These are phyloP conservation scores for Agonopterix arenella DNA, from an alignment of 2,888 invertebrate genomes.

Conservation along the genomic window DNA sequence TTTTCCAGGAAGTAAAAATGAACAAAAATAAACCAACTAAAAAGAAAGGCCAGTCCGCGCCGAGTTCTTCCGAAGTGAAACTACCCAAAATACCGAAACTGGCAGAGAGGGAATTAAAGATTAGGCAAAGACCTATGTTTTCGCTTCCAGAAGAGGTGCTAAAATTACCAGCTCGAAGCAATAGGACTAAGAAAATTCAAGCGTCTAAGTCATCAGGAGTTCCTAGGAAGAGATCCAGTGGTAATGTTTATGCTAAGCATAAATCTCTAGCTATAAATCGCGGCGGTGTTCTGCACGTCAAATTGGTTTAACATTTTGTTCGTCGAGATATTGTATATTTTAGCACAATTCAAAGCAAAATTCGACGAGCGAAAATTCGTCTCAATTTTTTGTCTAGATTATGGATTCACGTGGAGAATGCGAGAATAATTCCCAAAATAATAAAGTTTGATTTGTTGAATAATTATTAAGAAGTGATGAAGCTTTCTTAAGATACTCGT, in stretches of 20 bases:
- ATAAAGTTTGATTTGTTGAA: too few relatives aligned
- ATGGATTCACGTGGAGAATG: too few relatives aligned
- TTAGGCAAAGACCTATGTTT: conserved; percentile 75
- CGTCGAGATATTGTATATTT: too few relatives aligned
- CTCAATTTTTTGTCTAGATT: too few relatives aligned
- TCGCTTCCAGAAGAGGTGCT: conserved; percentile 79
- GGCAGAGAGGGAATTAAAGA: conserved; percentile 73
- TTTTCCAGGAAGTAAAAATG: background rate
- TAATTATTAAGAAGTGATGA: too few relatives aligned
- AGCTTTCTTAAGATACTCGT: too few relatives aligned
- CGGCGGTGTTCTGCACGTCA: too few relatives aligned
- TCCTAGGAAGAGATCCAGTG: conserved; percentile 41
- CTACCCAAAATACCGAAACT: conserved; percentile 74
- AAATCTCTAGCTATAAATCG: too few relatives aligned
- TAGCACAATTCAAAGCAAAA: too few relatives aligned
- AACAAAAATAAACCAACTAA: conserved; percentile 47
- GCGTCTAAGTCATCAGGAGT: conserved; percentile 29
- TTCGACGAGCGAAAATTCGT: too few relatives aligned
- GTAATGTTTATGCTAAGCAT: conserved; percentile 18
- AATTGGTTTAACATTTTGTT: too few relatives aligned
- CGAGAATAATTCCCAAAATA: too few relatives aligned
- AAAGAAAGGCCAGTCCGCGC: conserved; percentile 55
- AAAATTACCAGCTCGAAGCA: conserved; percentile 56
- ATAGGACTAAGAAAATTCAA: conserved; percentile 46
- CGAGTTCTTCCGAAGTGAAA: conserved; percentile 65